Evolutionary conservation across 2,113 vertebrate species (phyloP).

Genomic region (Blennius ocellaris): DNA sequence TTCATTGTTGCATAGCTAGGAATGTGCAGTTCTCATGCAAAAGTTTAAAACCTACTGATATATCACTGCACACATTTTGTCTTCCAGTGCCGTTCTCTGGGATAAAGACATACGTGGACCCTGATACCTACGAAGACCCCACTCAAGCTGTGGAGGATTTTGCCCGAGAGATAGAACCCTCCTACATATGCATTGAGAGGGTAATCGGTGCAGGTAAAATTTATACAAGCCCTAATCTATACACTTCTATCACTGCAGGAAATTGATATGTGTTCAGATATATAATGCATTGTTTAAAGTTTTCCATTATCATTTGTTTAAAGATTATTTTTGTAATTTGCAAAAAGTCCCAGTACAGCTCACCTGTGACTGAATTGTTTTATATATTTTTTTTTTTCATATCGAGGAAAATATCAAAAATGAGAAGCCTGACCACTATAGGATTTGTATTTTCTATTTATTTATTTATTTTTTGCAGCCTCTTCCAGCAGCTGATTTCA

Average conservation of each 20-base stretch:
- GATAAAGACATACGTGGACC: conserved; percentile 96
- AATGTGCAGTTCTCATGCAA: background rate
- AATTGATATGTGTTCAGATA: too few species aligned
- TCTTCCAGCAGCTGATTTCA: conserved; percentile 41
- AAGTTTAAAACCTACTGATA: background rate
- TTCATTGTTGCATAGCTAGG: background rate
- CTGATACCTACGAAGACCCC: conserved; percentile 97
- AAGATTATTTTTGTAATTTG: background rate
- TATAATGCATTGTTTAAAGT: too few species aligned
- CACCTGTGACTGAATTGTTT: conserved; percentile 15
- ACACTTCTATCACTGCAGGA: too few species aligned
- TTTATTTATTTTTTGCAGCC: conserved; percentile 2
- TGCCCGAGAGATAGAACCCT: conserved; percentile 96
- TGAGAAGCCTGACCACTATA: conserved; percentile 41
- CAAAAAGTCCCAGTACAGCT: background rate
- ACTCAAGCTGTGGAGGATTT: conserved; percentile 97
- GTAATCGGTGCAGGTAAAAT: conserved; percentile 95
- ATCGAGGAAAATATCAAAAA: background rate
- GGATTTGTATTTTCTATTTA: conserved; percentile 32
- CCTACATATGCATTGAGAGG: conserved; percentile 96
- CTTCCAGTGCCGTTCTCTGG: conserved; percentile 90
- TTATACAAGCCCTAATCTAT: background rate
- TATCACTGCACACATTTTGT: background rate
- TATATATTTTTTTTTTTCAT: too few species aligned
- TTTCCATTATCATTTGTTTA: too few species aligned